Evolutionary conservation across 1,140 invertebrate species (phyloP).

Genomic region (Melanaphis sacchari): DNA sequence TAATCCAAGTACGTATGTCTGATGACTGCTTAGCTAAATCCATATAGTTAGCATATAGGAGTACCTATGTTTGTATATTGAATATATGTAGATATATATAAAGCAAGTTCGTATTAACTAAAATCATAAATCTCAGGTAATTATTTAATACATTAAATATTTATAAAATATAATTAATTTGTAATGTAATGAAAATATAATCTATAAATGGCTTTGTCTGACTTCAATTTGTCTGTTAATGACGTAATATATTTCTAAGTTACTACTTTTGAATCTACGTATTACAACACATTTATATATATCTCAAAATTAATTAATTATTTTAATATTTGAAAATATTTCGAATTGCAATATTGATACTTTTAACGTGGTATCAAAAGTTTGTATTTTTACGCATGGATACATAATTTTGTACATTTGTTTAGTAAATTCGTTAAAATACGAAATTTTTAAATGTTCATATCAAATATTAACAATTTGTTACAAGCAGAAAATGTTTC

Average conservation of each 20-base stretch:
- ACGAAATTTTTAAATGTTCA: background rate
- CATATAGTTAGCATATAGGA: background rate
- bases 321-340: background rate
- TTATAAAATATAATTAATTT: too few species aligned
- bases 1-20: background rate
- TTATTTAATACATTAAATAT: too few species aligned
- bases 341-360: background rate
- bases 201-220: too few species aligned
- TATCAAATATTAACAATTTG: background rate
- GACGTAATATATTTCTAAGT: background rate
- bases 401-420: too few species aligned
- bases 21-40: background rate
- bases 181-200: too few species aligned
- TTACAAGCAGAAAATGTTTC: background rate
- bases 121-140: background rate
- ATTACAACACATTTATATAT: too few species aligned
- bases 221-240: background rate
- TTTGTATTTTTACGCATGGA: too few species aligned
- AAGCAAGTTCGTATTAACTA: background rate
- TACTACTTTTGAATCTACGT: background rate
- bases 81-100: background rate
- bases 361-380: background rate
- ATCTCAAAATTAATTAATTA: background rate
- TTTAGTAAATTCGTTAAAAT: background rate
- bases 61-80: background rate